phyloP scores from a whole-genome alignment of 2,888 invertebrate genomes.

The Ptilodon capucinus region DNA sequence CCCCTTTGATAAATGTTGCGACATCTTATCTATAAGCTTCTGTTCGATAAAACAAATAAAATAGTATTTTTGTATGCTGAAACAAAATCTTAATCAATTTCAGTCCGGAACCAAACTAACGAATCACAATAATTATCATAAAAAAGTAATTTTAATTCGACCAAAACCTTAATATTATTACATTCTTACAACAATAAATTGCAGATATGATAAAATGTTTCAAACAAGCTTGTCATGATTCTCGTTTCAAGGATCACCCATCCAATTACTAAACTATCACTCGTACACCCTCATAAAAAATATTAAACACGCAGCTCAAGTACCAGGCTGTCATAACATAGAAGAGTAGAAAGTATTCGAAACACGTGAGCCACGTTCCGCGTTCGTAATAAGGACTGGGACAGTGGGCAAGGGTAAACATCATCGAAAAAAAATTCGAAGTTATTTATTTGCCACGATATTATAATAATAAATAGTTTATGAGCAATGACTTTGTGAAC shows the following conservation, averaged over 20 bases:
- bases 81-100: too few species aligned
- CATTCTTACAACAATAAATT: too few species aligned
- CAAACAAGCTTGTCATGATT: neutral
- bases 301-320: neutral
- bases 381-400: slow-evolving; percentile 36
- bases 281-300: neutral
- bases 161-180: too few species aligned
- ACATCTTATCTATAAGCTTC: neutral
- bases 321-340: slow-evolving; percentile 7
- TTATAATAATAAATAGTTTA: neutral
- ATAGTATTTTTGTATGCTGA: too few species aligned
- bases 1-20: neutral
- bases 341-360: slow-evolving; percentile 26
- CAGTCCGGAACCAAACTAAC: too few species aligned
- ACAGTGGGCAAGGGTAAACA: slow-evolving; percentile 35
- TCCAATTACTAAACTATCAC: neutral
- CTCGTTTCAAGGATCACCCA: neutral
- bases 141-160: too few species aligned
- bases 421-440: slow-evolving; percentile 8
- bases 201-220: too few species aligned
- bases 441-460: slow-evolving; percentile 1
- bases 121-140: too few species aligned
- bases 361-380: slow-evolving; percentile 38
- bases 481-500: neutral
- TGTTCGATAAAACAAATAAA: neutral